Evolutionary conservation across 2,797 vertebrate genomes (phyloP).

Genomic region (Sebastes nivosus): DNA sequence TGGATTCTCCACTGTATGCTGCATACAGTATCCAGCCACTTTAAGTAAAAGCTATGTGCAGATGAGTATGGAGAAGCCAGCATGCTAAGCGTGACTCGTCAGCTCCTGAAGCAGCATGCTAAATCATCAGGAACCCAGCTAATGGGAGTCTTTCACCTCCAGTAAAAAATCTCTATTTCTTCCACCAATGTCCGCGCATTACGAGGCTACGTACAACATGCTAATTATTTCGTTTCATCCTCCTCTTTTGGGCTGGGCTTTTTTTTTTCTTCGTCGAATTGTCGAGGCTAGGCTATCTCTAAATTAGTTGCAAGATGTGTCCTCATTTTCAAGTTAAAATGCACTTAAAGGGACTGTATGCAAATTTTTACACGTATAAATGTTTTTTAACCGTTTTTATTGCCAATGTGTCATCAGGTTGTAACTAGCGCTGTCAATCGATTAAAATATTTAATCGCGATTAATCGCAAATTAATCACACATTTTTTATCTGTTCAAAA

Average conservation of each 20-base stretch:
- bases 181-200: slow-evolving; percentile 28
- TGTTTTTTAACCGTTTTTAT: too few species aligned
- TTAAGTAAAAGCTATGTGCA: slow-evolving; percentile 70
- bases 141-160: slow-evolving; percentile 48
- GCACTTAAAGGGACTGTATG: not conserved
- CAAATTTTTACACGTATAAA: too few species aligned
- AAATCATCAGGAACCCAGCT: slow-evolving; percentile 49
- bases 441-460: too few species aligned
- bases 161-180: slow-evolving; percentile 34
- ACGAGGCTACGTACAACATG: not conserved
- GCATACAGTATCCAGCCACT: slow-evolving; percentile 78
- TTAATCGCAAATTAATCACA: too few species aligned
- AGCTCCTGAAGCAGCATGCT: slow-evolving; percentile 77
- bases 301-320: not conserved
- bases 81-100: slow-evolving; percentile 78
- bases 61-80: slow-evolving; percentile 81
- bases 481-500: too few species aligned
- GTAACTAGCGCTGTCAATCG: too few species aligned
- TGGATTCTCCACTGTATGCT: slow-evolving; percentile 77
- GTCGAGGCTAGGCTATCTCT: not conserved
- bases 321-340: slow-evolving; percentile 18
- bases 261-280: not conserved
- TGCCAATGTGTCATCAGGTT: too few species aligned
- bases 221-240: not conserved
- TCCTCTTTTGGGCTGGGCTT: not conserved